Percentiles rank a stretch among this genome's conserved stretches.
phyloP scores from a whole-genome alignment of 2,797 vertebrate genomes.

The Morus bassanus region DNA sequence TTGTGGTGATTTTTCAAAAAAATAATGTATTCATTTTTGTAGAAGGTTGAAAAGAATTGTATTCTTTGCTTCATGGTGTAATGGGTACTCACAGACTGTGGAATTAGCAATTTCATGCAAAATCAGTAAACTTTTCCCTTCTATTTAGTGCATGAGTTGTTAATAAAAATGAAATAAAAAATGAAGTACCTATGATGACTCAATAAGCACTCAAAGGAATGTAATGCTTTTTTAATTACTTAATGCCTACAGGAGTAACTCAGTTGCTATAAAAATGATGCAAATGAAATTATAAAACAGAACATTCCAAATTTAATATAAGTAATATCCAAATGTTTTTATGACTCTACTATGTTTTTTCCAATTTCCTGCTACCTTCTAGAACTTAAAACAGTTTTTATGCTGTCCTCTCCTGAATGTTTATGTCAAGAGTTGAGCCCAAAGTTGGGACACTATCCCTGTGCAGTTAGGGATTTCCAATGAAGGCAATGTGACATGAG shows the following conservation, averaged over 20 bases:
- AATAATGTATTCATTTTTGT: neutral
- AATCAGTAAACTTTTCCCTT: constrained; percentile 18
- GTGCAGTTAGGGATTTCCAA: neutral
- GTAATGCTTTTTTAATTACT: neutral
- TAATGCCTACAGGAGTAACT: neutral
- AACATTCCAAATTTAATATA: neutral
- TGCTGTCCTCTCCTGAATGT: neutral
- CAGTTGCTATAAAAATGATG: neutral
- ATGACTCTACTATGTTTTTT: neutral
- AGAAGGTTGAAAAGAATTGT: neutral
- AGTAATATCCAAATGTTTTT: neutral
- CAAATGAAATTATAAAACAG: neutral
- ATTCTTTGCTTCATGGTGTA: constrained; percentile 24
- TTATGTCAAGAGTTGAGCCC: neutral
- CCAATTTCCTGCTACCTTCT: neutral
- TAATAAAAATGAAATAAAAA: constrained; percentile 47
- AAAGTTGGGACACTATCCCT: neutral
- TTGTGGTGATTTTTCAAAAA: neutral
- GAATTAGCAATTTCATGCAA: constrained; percentile 54
- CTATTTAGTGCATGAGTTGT: constrained; percentile 24
- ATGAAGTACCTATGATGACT: neutral
- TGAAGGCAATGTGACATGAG: neutral
- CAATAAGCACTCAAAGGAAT: neutral
- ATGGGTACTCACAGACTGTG: constrained; percentile 22
- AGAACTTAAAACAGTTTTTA: neutral